Conservation (phyloP, 2,113 vertebrate species). For the Neotoma lepida region DNA sequence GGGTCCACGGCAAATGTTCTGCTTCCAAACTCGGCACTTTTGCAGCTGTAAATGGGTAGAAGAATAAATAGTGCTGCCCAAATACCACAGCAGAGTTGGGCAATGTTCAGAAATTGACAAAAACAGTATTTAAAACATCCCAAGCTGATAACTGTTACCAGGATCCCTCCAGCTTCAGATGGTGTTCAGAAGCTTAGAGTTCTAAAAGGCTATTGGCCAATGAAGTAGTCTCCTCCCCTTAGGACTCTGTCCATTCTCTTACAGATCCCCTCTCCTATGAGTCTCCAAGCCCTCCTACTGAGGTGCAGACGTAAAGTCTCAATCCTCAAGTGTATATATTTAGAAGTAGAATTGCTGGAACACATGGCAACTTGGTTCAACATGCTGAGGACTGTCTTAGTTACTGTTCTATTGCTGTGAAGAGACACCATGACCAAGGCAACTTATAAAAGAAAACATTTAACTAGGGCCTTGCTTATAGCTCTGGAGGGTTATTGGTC, state of each 20-base stretch:
- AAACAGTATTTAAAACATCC: not conserved
- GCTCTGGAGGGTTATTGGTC: too few relatives aligned
- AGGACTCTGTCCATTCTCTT: not conserved
- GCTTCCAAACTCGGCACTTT: slow-evolving; percentile 50
- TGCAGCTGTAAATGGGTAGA: slow-evolving; percentile 52
- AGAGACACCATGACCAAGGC: not conserved
- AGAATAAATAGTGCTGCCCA: slow-evolving; percentile 31
- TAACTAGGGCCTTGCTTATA: not conserved
- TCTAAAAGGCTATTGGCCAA: not conserved
- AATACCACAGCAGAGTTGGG: not conserved
- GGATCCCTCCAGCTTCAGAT: not conserved
- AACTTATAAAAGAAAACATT: not conserved
- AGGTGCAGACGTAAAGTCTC: not conserved
- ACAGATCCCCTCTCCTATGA: not conserved
- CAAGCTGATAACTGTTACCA: not conserved
- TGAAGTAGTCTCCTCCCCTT: not conserved
- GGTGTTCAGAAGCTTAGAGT: not conserved
- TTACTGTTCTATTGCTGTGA: not conserved
- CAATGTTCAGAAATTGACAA: not conserved
- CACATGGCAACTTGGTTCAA: not conserved
- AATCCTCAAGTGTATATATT: not conserved
- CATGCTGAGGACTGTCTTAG: not conserved
- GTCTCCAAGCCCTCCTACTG: not conserved
- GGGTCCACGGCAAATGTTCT: slow-evolving; percentile 49
- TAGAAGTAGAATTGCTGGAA: not conserved